Conservation (phyloP, 2,797 vertebrate species). For the Rhincodon typus region DNA sequence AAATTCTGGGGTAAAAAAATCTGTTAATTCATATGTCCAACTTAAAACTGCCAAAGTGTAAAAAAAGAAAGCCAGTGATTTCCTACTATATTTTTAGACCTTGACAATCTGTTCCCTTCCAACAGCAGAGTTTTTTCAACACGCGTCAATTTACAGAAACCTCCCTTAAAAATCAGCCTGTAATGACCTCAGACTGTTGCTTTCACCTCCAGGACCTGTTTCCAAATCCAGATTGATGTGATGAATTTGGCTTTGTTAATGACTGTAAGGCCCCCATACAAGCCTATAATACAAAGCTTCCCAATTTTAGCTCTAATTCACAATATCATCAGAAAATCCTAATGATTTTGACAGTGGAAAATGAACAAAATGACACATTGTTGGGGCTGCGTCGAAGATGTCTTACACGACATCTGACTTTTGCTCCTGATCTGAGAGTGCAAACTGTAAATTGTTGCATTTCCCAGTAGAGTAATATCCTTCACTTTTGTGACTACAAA, state of each 20-base stretch:
- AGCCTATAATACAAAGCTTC: neutral
- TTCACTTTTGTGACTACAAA: no score
- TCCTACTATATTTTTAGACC: neutral
- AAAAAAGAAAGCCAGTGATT: neutral
- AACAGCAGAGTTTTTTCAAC: neutral
- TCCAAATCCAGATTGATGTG: neutral
- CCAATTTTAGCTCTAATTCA: neutral
- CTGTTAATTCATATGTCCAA: neutral
- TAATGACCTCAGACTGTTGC: neutral
- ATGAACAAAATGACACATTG: neutral
- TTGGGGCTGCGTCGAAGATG: neutral
- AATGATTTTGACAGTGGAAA: neutral
- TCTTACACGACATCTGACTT: neutral
- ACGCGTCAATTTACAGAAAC: neutral
- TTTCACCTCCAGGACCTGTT: neutral
- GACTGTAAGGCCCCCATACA: neutral
- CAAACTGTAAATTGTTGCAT: no score
- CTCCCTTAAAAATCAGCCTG: neutral
- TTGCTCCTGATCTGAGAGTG: neutral
- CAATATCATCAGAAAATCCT: neutral
- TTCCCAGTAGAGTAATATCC: no score
- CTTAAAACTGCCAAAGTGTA: neutral
- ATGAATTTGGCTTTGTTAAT: neutral
- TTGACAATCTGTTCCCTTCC: neutral
- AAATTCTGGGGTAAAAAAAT: no score